Evolutionary conservation across 1,140 invertebrate genomes (phyloP).

Genomic region (Colletes gigas): DNA sequence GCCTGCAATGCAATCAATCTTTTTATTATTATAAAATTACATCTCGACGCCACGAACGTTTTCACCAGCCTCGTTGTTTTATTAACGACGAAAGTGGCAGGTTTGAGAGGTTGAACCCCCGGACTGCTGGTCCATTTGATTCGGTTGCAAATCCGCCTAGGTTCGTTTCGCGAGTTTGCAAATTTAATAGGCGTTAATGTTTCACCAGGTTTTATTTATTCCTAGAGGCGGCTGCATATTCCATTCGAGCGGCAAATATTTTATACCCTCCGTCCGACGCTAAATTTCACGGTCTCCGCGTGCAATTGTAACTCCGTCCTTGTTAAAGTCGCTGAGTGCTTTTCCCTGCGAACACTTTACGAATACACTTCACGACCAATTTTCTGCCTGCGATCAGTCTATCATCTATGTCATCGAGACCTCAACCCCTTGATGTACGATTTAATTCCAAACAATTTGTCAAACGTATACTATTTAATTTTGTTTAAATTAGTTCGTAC

Average conservation of each 20-base stretch:
- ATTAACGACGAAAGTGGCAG: not conserved
- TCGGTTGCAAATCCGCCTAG: not conserved
- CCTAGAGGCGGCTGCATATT: not conserved
- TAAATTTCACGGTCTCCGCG: constrained; percentile 7
- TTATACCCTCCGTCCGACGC: not conserved
- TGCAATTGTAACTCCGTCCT: not conserved
- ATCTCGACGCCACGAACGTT: not conserved
- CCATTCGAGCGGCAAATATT: constrained; percentile 20
- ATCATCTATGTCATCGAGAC: no score
- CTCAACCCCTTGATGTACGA: no score
- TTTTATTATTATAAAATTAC: no score
- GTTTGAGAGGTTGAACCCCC: not conserved
- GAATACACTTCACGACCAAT: not conserved
- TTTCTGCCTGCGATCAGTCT: no score
- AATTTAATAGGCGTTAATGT: constrained; percentile 24
- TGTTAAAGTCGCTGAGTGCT: constrained; percentile 1
- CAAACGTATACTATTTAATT: no score
- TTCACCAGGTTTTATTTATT: constrained; percentile 33
- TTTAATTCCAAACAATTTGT: no score
- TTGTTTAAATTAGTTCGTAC: no score
- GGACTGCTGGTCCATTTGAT: not conserved
- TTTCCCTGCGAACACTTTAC: not conserved
- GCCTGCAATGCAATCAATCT: no score
- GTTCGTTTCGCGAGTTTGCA: not conserved
- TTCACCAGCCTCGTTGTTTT: not conserved